phyloP scores from a whole-genome alignment of 64 coral and sea anemone species.

The Orbicella faveolata region DNA sequence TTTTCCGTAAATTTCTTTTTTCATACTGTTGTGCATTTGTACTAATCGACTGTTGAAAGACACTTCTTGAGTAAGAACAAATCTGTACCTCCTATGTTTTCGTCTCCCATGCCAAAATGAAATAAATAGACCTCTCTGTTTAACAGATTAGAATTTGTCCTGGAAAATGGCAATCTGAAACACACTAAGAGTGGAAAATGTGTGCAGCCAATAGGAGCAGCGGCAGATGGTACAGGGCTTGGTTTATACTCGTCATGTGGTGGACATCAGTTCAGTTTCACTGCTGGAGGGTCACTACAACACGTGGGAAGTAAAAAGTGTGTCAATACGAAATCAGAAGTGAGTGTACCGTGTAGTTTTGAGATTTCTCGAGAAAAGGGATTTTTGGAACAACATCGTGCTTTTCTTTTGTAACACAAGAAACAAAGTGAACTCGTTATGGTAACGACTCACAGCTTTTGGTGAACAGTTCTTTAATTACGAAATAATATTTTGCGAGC shows the following conservation, averaged over 20 bases:
- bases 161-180: slow-evolving; percentile 73
- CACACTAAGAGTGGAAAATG: slow-evolving; percentile 81
- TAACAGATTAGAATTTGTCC: slow-evolving; percentile 68
- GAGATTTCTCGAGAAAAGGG: neutral
- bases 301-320: slow-evolving; percentile 87
- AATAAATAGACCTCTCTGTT: neutral
- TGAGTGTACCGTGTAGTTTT: slow-evolving; percentile 10
- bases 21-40: too few species aligned
- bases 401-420: too few species aligned
- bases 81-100: too few species aligned
- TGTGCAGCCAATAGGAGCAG: slow-evolving; percentile 45
- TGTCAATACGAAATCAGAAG: slow-evolving; percentile 71
- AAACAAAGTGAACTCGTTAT: too few species aligned
- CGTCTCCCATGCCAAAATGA: neutral
- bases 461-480: too few species aligned
- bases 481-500: too few species aligned
- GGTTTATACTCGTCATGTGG: slow-evolving; percentile 70
- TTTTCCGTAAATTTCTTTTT: too few species aligned
- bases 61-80: too few species aligned
- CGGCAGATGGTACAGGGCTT: slow-evolving; percentile 64
- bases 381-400: neutral
- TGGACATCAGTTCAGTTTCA: slow-evolving; percentile 94
- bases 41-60: too few species aligned
- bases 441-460: too few species aligned
- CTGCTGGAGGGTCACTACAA: slow-evolving; percentile 88